Evolutionary conservation across 2,888 invertebrate species (phyloP).

Genomic region (Cabera pusaria): DNA sequence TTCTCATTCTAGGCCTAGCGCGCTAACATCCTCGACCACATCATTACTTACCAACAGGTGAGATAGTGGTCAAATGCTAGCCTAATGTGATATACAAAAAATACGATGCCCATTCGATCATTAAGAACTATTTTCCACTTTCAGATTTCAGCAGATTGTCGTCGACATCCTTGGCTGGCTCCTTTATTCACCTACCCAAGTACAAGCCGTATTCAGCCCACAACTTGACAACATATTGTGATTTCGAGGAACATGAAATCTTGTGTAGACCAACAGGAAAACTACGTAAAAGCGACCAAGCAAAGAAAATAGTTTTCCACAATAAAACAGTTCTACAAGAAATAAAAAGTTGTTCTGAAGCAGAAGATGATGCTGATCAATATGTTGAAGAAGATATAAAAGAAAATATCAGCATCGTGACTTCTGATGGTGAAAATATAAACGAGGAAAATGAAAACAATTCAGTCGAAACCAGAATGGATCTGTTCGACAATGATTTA

Average conservation of each 20-base stretch:
- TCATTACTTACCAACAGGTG: too few species aligned
- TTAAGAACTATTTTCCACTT: constrained; percentile 6
- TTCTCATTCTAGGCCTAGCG: too few species aligned
- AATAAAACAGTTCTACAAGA: too few species aligned
- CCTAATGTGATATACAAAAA: too few species aligned
- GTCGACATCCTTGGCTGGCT: constrained; percentile 53
- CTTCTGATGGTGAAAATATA: constrained; percentile 4
- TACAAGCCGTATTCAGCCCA: constrained; percentile 45
- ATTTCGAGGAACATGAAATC: constrained; percentile 36
- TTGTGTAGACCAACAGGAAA: too few species aligned
- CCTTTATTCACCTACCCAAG: constrained; percentile 40
- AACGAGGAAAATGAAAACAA: constrained; percentile 1
- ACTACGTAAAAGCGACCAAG: too few species aligned
- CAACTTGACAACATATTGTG: constrained; percentile 15
- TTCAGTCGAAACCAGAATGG: too few species aligned
- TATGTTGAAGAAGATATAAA: constrained; percentile 8
- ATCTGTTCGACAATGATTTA: too few species aligned
- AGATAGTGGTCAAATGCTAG: too few species aligned
- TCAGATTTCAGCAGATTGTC: constrained; percentile 44
- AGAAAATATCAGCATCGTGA: constrained; percentile 2
- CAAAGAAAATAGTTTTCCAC: constrained; percentile 9
- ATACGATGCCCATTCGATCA: too few species aligned
- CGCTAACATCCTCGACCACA: too few species aligned
- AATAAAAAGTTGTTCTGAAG: constrained; percentile 6
- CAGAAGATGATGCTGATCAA: not conserved